Evolutionary conservation across 2,113 vertebrate species (phyloP).

Genomic region (Myotis davidii): DNA sequence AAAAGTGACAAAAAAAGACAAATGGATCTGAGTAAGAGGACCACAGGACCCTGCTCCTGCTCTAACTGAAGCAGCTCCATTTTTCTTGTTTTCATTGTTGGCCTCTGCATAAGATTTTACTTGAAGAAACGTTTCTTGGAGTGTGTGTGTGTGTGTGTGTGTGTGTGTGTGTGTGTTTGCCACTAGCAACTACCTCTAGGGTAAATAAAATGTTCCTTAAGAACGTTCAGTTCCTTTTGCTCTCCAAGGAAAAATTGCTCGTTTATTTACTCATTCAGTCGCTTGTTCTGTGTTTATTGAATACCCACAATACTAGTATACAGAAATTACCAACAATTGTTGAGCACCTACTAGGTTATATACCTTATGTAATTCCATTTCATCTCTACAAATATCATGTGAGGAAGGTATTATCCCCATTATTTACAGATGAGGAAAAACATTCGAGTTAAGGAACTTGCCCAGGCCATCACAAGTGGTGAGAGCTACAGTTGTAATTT

Average conservation of each 20-base stretch:
- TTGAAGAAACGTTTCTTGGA: background rate
- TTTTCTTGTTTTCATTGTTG: background rate
- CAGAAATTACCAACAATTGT: background rate
- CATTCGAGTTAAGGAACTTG: background rate
- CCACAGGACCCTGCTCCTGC: background rate
- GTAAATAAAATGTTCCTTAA: background rate
- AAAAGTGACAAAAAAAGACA: background rate
- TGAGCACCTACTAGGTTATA: background rate
- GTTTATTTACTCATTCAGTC: background rate
- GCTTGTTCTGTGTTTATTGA: background rate
- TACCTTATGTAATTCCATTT: background rate
- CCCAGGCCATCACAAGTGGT: background rate
- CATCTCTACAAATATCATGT: background rate
- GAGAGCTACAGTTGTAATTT: background rate
- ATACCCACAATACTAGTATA: background rate
- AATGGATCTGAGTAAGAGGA: background rate
- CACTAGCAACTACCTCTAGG: background rate
- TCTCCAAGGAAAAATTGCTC: background rate
- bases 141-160: too few relatives aligned
- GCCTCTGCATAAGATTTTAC: background rate
- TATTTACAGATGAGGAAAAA: constrained; percentile 21
- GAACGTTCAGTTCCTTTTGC: background rate
- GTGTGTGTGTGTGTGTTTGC: too few relatives aligned
- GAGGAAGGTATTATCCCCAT: background rate
- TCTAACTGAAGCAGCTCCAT: background rate